Evolutionary conservation across 1,140 invertebrate species (phyloP).

Genomic region (Plodia interpunctella): DNA sequence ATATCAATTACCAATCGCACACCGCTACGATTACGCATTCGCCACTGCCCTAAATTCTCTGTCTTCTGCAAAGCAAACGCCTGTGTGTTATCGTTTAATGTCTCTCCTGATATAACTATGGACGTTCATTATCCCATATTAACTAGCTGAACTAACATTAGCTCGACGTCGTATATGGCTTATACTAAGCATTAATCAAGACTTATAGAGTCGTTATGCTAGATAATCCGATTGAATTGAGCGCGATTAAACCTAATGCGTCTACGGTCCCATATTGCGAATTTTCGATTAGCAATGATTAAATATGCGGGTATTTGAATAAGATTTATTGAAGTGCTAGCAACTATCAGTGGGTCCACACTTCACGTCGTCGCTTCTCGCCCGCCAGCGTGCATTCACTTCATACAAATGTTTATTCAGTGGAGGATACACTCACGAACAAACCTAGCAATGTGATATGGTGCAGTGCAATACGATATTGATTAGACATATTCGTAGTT

Average conservation of each 20-base stretch:
- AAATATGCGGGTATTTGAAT: slow-evolving; percentile 18
- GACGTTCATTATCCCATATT: slow-evolving; percentile 3
- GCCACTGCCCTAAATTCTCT: not conserved
- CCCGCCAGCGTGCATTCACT: not conserved
- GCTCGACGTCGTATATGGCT: not conserved
- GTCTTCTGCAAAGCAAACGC: not conserved
- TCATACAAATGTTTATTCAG: not conserved
- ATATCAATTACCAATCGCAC: too few species aligned
- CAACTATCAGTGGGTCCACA: slow-evolving; percentile 36
- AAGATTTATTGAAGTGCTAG: slow-evolving; percentile 14
- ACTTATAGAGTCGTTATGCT: slow-evolving; percentile 15
- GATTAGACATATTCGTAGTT: too few species aligned
- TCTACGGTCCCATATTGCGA: slow-evolving; percentile 9
- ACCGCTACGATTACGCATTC: too few species aligned
- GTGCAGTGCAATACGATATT: too few species aligned
- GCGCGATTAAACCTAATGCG: not conserved
- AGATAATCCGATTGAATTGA: slow-evolving; percentile 22
- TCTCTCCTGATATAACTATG: not conserved
- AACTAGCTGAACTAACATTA: slow-evolving; percentile 2
- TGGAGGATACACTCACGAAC: not conserved
- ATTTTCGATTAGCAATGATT: slow-evolving; percentile 13
- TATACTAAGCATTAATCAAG: slow-evolving; percentile 18
- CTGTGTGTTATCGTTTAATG: not conserved
- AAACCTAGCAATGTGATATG: too few species aligned
- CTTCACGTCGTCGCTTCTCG: slow-evolving; percentile 27